Conservation (phyloP, 2,888 invertebrate species). For the Timema cristinae region DNA sequence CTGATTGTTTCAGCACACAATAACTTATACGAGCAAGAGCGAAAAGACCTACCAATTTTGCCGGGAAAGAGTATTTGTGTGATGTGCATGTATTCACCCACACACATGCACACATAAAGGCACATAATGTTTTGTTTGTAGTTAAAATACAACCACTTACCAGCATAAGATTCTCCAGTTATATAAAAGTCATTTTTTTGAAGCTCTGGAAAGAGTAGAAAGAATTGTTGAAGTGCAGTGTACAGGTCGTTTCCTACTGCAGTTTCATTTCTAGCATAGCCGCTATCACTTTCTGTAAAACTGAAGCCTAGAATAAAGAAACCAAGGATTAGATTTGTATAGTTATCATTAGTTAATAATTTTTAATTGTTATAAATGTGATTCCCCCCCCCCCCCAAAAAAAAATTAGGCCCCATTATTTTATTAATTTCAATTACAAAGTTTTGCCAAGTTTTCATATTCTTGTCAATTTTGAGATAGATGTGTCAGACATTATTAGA, state of each 20-base stretch:
- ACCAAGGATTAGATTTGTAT: too few species aligned
- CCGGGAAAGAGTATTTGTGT: neutral
- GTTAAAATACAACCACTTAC: conserved; percentile 31
- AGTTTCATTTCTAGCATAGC: conserved; percentile 74
- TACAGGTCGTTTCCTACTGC: conserved; percentile 79
- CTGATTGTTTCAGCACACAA: too few species aligned
- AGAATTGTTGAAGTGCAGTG: conserved; percentile 74
- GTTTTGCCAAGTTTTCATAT: too few species aligned
- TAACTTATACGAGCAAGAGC: too few species aligned
- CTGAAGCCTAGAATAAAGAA: conserved; percentile 63
- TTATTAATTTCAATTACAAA: too few species aligned
- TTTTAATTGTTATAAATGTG: neutral
- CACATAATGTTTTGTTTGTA: neutral
- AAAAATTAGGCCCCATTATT: too few species aligned
- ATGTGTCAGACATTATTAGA: too few species aligned
- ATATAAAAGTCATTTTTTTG: conserved; percentile 75
- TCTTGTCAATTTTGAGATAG: too few species aligned
- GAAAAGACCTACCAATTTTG: too few species aligned
- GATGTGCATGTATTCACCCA: neutral
- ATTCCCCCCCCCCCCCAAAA: neutral
- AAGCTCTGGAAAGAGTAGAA: conserved; percentile 73
- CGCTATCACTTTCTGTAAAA: conserved; percentile 70
- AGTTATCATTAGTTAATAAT: neutral
- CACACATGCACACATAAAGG: neutral
- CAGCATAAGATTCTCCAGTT: conserved; percentile 87